Base-by-base conservation (phyloP, 2,797 vertebrate species). In the Peromyscus aztecus region DNA sequence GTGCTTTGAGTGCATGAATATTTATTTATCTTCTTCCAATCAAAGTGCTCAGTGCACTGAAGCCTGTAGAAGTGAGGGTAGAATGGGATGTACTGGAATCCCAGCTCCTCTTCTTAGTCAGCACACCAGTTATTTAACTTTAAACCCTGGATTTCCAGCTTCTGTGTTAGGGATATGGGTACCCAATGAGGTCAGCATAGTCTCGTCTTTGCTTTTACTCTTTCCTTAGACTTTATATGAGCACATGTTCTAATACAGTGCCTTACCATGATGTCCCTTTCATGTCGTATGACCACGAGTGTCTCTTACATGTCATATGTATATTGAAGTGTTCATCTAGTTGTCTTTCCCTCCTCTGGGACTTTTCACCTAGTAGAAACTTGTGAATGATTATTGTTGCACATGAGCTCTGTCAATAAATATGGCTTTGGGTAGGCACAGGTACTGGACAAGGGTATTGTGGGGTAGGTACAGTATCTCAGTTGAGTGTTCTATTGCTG, bases 391-490 rank as follows among this genome's bases (percentile, higher is more conserved):
- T 59, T 67, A 7, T 49, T 80, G 46, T 77, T 71, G 37, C 34
- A 23, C 27, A 21, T 3, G 27, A 11, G 12, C 96, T 97, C 92
- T 97, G 43, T 57, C 0, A 0, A 91, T 95, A 75, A 91, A 23
- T 91, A 94, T 92, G 77, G 17, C 7, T 97, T 75, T 94, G 55
- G 43, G n/a, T 63, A 91, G 94, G 37, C 37, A 43, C 29, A 16
- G 57, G 40, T 46, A 14, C 12, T 76, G 40, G 6, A 75, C 37
- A 75, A 13, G 21, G 4, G 40, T 75, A 13, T 75, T 76, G 73
- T 27, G 23, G 71, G 73, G 40, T 29, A 76, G 40, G 94, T 89
- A 71, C 21, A 73, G 21, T 73, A n/a, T 40, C 4, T 73, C 23
- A 37, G 71, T 57, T 23, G 21, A 71, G 19, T 21, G n/a, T 40